These are phyloP conservation scores for Eupelmus urozonus DNA, from an alignment of 2,888 invertebrate species.

Conservation along the genomic window DNA sequence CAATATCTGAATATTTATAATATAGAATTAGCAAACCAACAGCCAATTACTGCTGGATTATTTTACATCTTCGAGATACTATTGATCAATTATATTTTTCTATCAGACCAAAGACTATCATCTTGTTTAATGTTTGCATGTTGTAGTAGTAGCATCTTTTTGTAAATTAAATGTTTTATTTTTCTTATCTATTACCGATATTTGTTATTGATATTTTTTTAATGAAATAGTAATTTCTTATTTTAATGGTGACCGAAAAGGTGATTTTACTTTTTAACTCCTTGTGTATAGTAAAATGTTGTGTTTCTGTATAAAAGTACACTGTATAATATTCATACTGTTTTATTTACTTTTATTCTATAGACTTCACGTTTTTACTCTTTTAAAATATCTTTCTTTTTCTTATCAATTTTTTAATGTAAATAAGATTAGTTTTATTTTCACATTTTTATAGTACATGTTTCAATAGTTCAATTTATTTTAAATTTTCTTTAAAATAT, in stretches of 20 bases:
- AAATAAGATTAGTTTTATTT: too few species aligned
- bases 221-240: background rate
- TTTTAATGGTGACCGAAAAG: background rate
- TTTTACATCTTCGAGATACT: constrained; percentile 8
- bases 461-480: too few species aligned
- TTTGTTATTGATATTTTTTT: constrained; percentile 9
- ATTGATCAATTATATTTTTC: constrained; percentile 16
- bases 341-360: background rate
- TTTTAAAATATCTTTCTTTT: background rate
- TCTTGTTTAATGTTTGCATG: constrained; percentile 48
- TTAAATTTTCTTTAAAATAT: too few species aligned
- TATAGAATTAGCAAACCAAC: constrained; percentile 68
- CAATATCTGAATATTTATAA: constrained; percentile 1
- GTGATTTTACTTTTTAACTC: background rate
- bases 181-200: background rate
- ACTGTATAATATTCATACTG: background rate
- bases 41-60: constrained; percentile 67
- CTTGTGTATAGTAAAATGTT: background rate
- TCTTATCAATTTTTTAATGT: too few species aligned
- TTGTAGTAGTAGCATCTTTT: constrained; percentile 30
- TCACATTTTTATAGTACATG: too few species aligned
- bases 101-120: constrained; percentile 9
- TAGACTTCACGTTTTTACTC: background rate
- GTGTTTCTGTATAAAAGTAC: background rate
- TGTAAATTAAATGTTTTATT: constrained; percentile 7